Conservation (phyloP, 2,797 vertebrate genomes). For the Malacoraja senta region DNA sequence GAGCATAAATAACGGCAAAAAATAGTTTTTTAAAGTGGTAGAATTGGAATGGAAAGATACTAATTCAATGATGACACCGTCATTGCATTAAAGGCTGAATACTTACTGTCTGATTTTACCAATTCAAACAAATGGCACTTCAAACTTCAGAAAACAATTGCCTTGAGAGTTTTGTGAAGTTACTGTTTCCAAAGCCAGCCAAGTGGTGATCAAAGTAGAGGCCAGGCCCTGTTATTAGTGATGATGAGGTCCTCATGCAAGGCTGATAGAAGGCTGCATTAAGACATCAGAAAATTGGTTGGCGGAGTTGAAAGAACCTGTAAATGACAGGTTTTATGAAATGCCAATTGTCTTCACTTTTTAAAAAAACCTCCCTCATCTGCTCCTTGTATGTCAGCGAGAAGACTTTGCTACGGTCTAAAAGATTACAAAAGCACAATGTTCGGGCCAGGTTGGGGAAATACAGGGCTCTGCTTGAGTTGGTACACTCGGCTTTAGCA, state of each 20-base stretch:
- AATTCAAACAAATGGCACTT: not conserved
- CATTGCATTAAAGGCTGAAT: not conserved
- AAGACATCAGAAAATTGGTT: not conserved
- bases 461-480: not conserved
- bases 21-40: not conserved
- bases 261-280: not conserved
- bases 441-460: not conserved
- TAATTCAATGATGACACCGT: not conserved
- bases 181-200: not conserved
- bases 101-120: not conserved
- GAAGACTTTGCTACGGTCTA: not conserved
- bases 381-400: not conserved
- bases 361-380: not conserved
- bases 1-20: not conserved
- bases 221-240: not conserved
- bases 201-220: not conserved
- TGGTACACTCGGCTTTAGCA: not conserved
- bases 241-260: not conserved
- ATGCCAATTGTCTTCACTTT: not conserved
- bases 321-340: constrained; percentile 16
- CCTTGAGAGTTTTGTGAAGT: not conserved
- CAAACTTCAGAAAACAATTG: not conserved
- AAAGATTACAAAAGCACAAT: constrained; percentile 16
- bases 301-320: not conserved
- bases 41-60: not conserved